phyloP scores from a whole-genome alignment of 2,113 vertebrate species.

The Dermatemys mawii region DNA sequence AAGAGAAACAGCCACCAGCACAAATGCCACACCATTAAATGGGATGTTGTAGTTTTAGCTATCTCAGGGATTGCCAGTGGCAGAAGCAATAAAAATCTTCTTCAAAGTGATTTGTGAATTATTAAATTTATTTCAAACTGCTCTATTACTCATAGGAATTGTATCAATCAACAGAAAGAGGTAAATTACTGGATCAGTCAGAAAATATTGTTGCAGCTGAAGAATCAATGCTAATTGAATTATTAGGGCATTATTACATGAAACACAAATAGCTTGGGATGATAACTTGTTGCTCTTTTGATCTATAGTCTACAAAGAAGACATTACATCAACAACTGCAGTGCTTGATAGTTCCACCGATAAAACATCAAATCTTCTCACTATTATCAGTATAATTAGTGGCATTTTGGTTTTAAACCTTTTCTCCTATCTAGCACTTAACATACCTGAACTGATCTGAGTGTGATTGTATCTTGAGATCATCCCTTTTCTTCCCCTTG shows the following conservation, averaged over 20 bases:
- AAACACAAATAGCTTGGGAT: conserved; percentile 62
- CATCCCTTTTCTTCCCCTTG: neutral
- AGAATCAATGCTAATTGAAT: conserved; percentile 81
- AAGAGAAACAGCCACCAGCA: neutral
- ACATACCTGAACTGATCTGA: neutral
- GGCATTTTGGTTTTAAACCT: neutral
- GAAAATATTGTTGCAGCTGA: conserved; percentile 77
- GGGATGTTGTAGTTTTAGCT: neutral
- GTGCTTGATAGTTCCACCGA: neutral
- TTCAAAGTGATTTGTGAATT: conserved; percentile 65
- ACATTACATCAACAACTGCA: neutral
- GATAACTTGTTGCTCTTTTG: conserved; percentile 41
- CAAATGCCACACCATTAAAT: conserved; percentile 18
- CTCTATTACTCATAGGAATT: conserved; percentile 75
- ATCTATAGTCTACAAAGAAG: conserved; percentile 42
- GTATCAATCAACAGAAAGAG: conserved; percentile 73
- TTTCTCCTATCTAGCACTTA: neutral
- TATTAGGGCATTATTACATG: conserved; percentile 75
- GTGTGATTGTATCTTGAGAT: conserved; percentile 5
- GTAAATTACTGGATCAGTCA: conserved; percentile 76
- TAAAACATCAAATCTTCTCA: neutral
- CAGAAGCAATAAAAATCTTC: conserved; percentile 60
- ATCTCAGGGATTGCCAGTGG: conserved; percentile 37
- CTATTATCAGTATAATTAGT: neutral
- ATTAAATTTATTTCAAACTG: conserved; percentile 65